Conservation (phyloP, 2,113 vertebrate species). For the Sigmodon hispidus region DNA sequence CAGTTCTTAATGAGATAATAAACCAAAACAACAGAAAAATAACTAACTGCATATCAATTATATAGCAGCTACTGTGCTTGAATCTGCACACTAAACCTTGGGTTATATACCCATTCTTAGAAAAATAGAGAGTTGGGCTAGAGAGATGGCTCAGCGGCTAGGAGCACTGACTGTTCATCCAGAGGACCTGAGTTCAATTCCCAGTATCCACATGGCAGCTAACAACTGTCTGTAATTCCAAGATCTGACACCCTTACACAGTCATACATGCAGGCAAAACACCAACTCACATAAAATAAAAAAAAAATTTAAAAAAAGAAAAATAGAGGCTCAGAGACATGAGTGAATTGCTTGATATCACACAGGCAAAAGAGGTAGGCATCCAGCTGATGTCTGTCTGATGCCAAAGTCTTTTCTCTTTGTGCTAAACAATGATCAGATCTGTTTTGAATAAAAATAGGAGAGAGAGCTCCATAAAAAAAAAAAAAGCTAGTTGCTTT, state of each 20-base stretch:
- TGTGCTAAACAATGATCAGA: not conserved
- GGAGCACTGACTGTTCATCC: no score
- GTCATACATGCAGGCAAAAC: no score
- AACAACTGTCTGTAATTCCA: no score
- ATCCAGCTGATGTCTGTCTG: not conserved
- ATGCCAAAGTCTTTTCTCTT: conserved; percentile 28
- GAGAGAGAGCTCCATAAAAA: not conserved
- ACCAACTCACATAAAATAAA: no score
- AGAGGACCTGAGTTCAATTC: no score
- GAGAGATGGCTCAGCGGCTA: no score
- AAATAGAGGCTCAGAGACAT: not conserved
- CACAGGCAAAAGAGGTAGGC: not conserved
- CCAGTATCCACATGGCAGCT: no score
- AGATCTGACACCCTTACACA: no score
- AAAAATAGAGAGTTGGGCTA: no score
- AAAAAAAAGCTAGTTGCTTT: not conserved
- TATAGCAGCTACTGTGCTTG: not conserved
- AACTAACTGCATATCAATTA: not conserved
- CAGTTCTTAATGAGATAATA: not conserved
- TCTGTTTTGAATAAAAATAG: conserved; percentile 13
- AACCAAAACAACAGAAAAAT: not conserved
- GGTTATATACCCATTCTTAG: not conserved
- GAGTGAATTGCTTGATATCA: not conserved
- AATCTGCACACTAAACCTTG: not conserved
- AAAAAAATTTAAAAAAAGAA: no score